Evolutionary conservation across 2,888 invertebrate species (phyloP).

Genomic region (Notodonta ziczac): DNA sequence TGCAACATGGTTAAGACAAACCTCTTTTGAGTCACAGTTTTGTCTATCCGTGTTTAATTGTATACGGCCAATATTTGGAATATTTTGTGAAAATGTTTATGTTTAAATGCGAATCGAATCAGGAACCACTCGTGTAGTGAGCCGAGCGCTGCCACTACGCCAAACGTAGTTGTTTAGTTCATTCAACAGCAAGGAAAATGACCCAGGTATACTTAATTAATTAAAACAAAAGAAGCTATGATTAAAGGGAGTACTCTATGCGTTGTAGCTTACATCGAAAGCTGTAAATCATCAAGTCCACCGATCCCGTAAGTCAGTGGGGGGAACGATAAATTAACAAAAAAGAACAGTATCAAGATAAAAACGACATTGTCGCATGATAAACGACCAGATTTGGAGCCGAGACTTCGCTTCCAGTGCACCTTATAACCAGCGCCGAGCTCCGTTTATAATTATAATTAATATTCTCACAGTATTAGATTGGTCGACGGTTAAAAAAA

Average conservation of each 20-base stretch:
- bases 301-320: conserved; percentile 42
- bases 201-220: too few relatives aligned
- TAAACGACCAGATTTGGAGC: conserved; percentile 81
- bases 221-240: too few relatives aligned
- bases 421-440: conserved; percentile 75
- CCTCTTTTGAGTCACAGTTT: too few relatives aligned
- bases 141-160: too few relatives aligned
- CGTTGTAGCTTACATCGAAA: conserved; percentile 26
- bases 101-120: too few relatives aligned
- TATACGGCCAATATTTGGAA: too few relatives aligned
- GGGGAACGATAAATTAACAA: conserved; percentile 54
- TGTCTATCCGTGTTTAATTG: too few relatives aligned
- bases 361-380: conserved; percentile 82
- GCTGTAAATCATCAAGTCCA: conserved; percentile 48
- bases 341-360: conserved; percentile 70
- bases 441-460: conserved; percentile 84
- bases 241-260: conserved; percentile 14
- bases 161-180: too few relatives aligned
- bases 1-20: conserved; percentile 8
- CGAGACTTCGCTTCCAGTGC: conserved; percentile 69
- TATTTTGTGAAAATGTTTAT: too few relatives aligned
- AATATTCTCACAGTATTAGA: conserved; percentile 84
- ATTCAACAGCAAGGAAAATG: too few relatives aligned
- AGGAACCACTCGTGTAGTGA: too few relatives aligned
- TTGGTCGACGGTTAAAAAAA: conserved; percentile 76